A percentile compares a stretch with the other conserved stretches of the same genome.
Evolutionary conservation across 2,113 vertebrate genomes (phyloP).

Genomic region (Muntiacus muntjak): DNA sequence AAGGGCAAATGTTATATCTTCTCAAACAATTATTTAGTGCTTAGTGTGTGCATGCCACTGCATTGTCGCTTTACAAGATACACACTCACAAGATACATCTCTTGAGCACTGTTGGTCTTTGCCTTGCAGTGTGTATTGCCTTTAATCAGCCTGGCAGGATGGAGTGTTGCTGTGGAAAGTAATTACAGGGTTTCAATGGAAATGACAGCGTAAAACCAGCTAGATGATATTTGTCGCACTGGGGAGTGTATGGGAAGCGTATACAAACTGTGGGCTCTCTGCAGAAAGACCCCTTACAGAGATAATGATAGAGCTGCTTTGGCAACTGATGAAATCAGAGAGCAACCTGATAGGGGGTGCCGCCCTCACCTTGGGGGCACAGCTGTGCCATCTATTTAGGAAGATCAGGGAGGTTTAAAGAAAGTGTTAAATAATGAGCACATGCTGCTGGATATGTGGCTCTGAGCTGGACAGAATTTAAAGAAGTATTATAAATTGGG

Average conservation of each 20-base stretch:
- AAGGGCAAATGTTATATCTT: neutral
- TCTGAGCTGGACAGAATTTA: conserved; percentile 20
- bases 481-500: neutral
- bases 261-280: conserved; percentile 56
- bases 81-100: neutral
- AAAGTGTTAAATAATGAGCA: conserved; percentile 44
- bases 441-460: neutral
- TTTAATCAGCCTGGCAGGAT: conserved; percentile 77
- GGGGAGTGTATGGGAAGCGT: conserved; percentile 65
- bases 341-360: conserved; percentile 47
- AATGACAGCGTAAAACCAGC: conserved; percentile 75
- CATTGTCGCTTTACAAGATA: neutral
- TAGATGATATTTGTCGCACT: conserved; percentile 77
- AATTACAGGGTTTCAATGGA: conserved; percentile 81
- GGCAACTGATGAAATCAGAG: conserved; percentile 17
- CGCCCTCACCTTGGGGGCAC: conserved; percentile 43
- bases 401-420: conserved; percentile 46
- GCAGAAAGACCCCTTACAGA: conserved; percentile 74
- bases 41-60: neutral
- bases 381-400: conserved; percentile 43
- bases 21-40: neutral
- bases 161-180: conserved; percentile 74
- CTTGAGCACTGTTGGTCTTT: neutral
- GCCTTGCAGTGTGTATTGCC: conserved; percentile 47
- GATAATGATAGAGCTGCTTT: conserved; percentile 75